Conservation (phyloP, 2,888 invertebrate genomes). For the Tenthredo amoena region DNA sequence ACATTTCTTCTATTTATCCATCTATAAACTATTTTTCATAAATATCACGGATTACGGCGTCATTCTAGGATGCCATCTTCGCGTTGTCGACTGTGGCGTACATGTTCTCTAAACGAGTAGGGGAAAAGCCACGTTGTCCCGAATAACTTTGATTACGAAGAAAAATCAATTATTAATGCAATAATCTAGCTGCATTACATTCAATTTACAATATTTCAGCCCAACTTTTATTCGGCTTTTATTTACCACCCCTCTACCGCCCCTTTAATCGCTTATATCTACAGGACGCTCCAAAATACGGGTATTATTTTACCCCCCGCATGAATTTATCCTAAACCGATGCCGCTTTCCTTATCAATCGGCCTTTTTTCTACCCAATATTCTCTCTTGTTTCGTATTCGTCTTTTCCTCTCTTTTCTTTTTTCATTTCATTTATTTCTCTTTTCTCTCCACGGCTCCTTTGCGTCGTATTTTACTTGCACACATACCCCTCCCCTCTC, state of each 20-base stretch:
- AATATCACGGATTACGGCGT: constrained; percentile 68
- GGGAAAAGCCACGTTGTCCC: constrained; percentile 68
- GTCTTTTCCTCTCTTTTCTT: not conserved
- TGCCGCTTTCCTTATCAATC: not conserved
- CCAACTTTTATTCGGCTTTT: not conserved
- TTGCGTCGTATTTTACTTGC: constrained; percentile 47
- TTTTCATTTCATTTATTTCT: not conserved
- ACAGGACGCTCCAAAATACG: constrained; percentile 47
- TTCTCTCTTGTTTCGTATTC: not conserved
- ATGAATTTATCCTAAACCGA: not conserved
- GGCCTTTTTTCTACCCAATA: not conserved
- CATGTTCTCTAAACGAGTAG: constrained; percentile 65
- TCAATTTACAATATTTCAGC: not conserved
- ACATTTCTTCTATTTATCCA: not conserved
- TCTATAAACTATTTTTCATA: not conserved
- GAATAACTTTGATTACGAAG: not conserved
- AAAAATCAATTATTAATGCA: not conserved
- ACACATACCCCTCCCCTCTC: constrained; percentile 11
- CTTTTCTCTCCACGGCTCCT: not conserved
- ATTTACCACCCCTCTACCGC: constrained; percentile 15
- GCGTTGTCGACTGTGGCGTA: constrained; percentile 70
- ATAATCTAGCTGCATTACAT: not conserved
- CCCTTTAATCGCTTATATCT: constrained; percentile 36
- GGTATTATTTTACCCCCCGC: constrained; percentile 27
- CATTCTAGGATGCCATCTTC: constrained; percentile 75